Evolutionary conservation across 2,888 invertebrate genomes (phyloP).

Genomic region (Leptinotarsa peninsularis): DNA sequence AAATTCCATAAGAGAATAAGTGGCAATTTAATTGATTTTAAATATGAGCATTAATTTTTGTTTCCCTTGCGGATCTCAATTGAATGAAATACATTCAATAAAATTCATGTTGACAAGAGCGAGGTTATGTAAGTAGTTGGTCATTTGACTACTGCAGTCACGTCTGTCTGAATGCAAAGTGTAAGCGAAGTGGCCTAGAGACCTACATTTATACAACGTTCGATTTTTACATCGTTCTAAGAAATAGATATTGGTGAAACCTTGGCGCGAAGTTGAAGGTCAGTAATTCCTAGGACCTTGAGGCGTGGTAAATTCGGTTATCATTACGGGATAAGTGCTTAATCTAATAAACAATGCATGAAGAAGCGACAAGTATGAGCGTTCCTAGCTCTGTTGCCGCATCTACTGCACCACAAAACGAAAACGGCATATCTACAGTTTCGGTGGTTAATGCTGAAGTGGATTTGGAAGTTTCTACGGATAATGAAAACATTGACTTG

Average conservation of each 20-base stretch:
- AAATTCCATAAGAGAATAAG: conserved; percentile 12
- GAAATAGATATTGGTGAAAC: conserved; percentile 67
- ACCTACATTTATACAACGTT: conserved; percentile 84
- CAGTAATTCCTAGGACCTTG: conserved; percentile 66
- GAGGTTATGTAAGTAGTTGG: conserved; percentile 72
- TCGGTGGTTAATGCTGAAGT: conserved; percentile 64
- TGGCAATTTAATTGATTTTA: neutral
- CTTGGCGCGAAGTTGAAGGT: conserved; percentile 66
- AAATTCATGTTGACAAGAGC: conserved; percentile 46
- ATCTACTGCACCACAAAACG: conserved; percentile 69
- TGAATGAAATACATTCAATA: neutral
- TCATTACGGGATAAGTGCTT: conserved; percentile 64
- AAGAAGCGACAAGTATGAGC: conserved; percentile 78
- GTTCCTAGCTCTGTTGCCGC: conserved; percentile 75
- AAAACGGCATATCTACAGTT: conserved; percentile 60
- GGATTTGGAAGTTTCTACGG: conserved; percentile 69
- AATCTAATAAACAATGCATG: conserved; percentile 73
- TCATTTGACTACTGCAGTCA: conserved; percentile 77
- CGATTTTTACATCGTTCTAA: conserved; percentile 70
- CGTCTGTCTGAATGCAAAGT: conserved; percentile 83
- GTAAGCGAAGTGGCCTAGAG: conserved; percentile 90
- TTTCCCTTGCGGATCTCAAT: neutral
- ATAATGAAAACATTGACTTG: conserved; percentile 72
- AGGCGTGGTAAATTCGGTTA: conserved; percentile 65
- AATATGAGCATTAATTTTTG: neutral